Percentiles rank a stretch among this genome's conserved stretches.
Evolutionary conservation across 53 echinoderm and acorn worm genomes (phyloP).

Genomic region (Crossaster papposus): DNA sequence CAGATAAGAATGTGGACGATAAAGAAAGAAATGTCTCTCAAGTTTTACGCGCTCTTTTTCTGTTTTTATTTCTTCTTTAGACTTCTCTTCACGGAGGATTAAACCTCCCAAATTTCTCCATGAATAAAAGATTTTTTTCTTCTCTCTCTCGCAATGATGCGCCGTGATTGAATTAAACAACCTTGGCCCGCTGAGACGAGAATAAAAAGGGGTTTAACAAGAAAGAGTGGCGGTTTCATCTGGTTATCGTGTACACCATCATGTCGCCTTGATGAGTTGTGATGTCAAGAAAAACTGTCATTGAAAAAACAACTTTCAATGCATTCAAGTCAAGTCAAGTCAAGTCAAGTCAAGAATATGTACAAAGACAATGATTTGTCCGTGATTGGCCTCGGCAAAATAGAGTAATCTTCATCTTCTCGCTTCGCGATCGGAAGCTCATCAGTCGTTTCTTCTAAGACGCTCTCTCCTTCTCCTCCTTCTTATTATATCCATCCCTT

Average conservation of each 20-base stretch:
- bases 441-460: not conserved
- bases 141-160: not conserved
- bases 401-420: constrained; percentile 32
- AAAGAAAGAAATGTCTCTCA: not conserved
- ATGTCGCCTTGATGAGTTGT: constrained; percentile 26
- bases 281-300: not conserved
- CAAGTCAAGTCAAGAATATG: constrained; percentile 14
- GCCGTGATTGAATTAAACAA: not conserved
- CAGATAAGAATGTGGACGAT: not conserved
- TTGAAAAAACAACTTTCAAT: constrained; percentile 6
- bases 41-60: not conserved
- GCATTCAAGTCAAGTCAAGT: not conserved
- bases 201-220: not conserved
- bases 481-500: not conserved
- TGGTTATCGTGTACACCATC: constrained; percentile 6
- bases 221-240: constrained; percentile 14
- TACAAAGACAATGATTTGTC: not conserved
- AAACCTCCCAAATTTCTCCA: not conserved
- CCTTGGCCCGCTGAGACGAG: not conserved
- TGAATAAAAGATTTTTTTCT: constrained; percentile 49
- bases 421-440: constrained; percentile 23
- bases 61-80: not conserved
- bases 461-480: no score
- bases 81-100: constrained; percentile 6
- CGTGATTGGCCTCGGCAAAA: constrained; percentile 21